phyloP scores from a whole-genome alignment of 1,140 invertebrate species.

The Trichomalopsis sarcophagae region DNA sequence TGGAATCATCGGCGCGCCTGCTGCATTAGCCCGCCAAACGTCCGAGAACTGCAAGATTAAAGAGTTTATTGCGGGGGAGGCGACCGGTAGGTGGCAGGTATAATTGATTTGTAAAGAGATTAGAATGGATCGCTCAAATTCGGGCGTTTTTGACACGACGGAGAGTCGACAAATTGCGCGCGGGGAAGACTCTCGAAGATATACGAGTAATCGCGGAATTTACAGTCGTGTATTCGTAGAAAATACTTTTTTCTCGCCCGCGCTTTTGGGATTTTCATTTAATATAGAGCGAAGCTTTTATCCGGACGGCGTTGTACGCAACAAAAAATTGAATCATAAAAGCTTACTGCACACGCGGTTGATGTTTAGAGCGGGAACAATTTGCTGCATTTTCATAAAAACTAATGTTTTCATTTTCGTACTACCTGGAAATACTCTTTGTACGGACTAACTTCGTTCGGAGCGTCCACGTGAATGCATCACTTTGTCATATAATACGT shows the following conservation, averaged over 20 bases:
- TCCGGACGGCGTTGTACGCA: background rate
- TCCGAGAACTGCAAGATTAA: background rate
- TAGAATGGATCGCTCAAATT: background rate
- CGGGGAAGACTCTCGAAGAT: background rate
- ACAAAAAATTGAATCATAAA: background rate
- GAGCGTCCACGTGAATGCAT: background rate
- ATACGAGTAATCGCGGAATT: background rate
- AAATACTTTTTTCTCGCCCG: background rate
- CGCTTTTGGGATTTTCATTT: background rate
- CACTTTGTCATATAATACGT: no score
- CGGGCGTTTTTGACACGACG: background rate
- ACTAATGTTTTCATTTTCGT: background rate
- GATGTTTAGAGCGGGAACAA: background rate
- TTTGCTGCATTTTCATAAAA: slow-evolving; percentile 4
- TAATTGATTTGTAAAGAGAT: background rate
- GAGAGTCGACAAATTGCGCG: background rate
- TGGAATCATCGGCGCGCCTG: background rate
- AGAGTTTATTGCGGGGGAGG: background rate
- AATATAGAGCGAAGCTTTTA: background rate
- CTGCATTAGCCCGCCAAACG: background rate
- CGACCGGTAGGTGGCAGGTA: background rate
- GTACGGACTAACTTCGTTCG: background rate
- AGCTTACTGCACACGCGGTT: background rate
- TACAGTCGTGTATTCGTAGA: background rate
- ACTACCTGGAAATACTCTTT: background rate